Evolutionary conservation across 2,797 vertebrate genomes (phyloP).

Genomic region (Emydoidea blandingii): DNA sequence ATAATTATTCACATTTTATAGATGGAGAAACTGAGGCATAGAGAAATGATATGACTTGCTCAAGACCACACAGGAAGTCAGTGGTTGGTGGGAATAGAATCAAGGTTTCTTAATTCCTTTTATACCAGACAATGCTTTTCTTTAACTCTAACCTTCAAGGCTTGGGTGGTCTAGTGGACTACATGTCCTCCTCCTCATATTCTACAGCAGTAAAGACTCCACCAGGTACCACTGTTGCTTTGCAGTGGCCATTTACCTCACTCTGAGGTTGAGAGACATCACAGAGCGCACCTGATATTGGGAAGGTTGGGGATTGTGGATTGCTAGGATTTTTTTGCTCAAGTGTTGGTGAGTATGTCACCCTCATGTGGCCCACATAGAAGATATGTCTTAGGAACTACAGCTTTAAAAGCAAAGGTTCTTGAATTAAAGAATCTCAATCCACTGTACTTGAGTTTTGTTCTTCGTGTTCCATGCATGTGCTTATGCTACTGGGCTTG

Average conservation of each 20-base stretch:
- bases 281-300: background rate
- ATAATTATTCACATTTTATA: background rate
- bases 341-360: background rate
- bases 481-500: rapidly evolving
- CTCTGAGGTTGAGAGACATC: background rate
- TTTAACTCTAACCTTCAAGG: background rate
- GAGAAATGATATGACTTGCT: background rate
- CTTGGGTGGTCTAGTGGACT: background rate
- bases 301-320: background rate
- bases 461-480: background rate
- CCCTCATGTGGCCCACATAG: too few species aligned
- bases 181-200: background rate
- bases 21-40: background rate
- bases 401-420: background rate
- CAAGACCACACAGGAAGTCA: rapidly evolving
- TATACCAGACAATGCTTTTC: background rate
- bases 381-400: background rate
- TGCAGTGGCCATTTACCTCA: background rate
- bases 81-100: background rate
- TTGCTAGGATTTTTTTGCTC: background rate
- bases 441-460: background rate
- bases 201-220: background rate
- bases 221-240: background rate
- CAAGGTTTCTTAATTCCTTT: background rate
- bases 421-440: background rate